Base-by-base conservation (phyloP, 2,888 invertebrate species). In the Acanthosoma haemorrhoidale region DNA sequence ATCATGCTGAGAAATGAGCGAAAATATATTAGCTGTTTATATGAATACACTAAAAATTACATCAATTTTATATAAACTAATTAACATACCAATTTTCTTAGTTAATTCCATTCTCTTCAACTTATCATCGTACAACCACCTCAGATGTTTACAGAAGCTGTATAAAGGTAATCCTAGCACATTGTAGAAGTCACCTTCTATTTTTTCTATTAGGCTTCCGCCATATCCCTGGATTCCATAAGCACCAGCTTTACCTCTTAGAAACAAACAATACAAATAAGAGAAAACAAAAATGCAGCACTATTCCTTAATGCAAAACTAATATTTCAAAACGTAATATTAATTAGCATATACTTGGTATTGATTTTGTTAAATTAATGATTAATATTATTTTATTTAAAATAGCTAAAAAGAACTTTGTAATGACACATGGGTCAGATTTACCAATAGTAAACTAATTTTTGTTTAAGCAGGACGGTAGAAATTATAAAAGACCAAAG, bases 191-290 rank as follows among this genome's bases (percentile, higher is more conserved):
- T 95, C 94, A 1, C 91, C 96, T 36, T 89, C 84, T 43, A 96
- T 88, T 75, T 85, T 84, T 77, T 90, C 86, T 43, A 96, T 86
- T 66, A 96, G 83, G n/a, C 89, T 88, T 0, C 91, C 91, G 5
- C 94, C 96, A 1, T 87, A 79, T 0, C 90, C 92, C 80, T 94
- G 93, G 67, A 95, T 90, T 1, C 93, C 95, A 79, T 95, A 96
- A 0, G 88, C 90, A n/a, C 96, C 96, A 5, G 96, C 96, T 82
- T 92, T 92, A 77, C 90, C 91, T 80, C 91, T 91, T 77, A 2
- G 16, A 9, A 13, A 63, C 15, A 61, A 8, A 61, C 3, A 38
- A 34, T 21, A 5, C 18, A 38, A 61, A 13, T 41, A 16, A 2
- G 21, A 43, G 1, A 11, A 43, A 4, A 43, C 2, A n/a, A 59